These are phyloP conservation scores for Chaetorhynchus papuensis DNA, from an alignment of 2,113 vertebrate species.

Conservation along the genomic window DNA sequence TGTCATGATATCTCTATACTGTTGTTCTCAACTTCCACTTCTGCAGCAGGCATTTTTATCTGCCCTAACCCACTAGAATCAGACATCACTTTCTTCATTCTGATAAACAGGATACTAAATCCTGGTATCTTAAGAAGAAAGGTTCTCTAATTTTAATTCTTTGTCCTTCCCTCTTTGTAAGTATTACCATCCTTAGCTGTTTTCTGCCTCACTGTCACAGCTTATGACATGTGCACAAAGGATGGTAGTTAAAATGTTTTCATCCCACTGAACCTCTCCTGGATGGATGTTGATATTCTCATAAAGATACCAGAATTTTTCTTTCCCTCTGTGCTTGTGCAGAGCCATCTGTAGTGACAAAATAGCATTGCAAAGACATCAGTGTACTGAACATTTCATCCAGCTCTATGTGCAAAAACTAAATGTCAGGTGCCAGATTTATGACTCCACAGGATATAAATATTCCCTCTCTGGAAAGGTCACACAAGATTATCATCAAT, in stretches of 20 bases:
- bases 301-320: not conserved
- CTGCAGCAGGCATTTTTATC: not conserved
- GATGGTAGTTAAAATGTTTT: not conserved
- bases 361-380: conserved; percentile 38
- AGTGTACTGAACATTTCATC: conserved; percentile 44
- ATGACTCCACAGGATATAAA: conserved; percentile 41
- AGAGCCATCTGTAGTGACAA: conserved; percentile 55
- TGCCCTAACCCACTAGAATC: not conserved
- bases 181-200: not conserved
- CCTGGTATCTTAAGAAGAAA: not conserved
- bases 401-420: conserved; percentile 35
- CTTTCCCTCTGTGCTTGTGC: not conserved
- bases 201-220: not conserved
- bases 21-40: not conserved
- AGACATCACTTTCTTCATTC: not conserved
- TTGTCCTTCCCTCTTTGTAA: not conserved
- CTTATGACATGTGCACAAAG: not conserved
- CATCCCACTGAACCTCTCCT: not conserved
- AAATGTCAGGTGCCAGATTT: conserved; percentile 60
- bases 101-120: not conserved
- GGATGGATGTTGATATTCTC: not conserved
- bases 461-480: conserved; percentile 53
- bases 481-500: conserved; percentile 48
- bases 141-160: not conserved
- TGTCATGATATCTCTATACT: not conserved